Evolutionary conservation across 2,888 invertebrate species (phyloP).

Genomic region (Formica aserva): DNA sequence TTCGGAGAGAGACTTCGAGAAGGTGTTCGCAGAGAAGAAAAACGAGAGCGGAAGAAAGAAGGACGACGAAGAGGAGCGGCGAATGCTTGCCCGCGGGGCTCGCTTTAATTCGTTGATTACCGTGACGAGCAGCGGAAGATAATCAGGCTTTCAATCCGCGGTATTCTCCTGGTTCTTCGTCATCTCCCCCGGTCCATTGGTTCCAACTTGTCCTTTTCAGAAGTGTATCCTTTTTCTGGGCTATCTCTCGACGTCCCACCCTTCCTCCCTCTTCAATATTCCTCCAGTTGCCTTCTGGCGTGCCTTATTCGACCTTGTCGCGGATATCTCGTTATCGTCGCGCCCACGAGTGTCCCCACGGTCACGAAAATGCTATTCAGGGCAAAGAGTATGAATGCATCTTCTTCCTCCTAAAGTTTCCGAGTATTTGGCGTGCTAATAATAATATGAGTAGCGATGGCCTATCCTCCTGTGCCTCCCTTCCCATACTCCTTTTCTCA

Average conservation of each 20-base stretch:
- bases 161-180: constrained; percentile 69
- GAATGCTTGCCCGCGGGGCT: constrained; percentile 73
- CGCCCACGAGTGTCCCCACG: constrained; percentile 64
- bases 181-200: constrained; percentile 50
- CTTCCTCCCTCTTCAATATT: constrained; percentile 21
- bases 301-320: constrained; percentile 56
- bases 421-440: constrained; percentile 78
- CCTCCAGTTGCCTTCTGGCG: constrained; percentile 29
- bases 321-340: constrained; percentile 79
- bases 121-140: constrained; percentile 82
- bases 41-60: constrained; percentile 26
- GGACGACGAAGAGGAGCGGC: constrained; percentile 16
- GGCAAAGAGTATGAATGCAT: constrained; percentile 70
- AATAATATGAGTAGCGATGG: constrained; percentile 74
- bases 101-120: constrained; percentile 83
- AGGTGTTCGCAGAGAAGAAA: constrained; percentile 4
- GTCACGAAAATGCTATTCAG: constrained; percentile 71
- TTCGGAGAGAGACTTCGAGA: neutral
- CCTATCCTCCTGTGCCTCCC: neutral
- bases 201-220: constrained; percentile 78
- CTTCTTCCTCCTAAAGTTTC: constrained; percentile 74
- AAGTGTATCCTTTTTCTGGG: constrained; percentile 56
- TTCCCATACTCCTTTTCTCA: neutral
- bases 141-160: constrained; percentile 79
- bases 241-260: constrained; percentile 56